Percentiles rank a stretch among this genome's conserved stretches.
phyloP scores from a whole-genome alignment of 2,113 vertebrate species.

The Charadrius vociferus region DNA sequence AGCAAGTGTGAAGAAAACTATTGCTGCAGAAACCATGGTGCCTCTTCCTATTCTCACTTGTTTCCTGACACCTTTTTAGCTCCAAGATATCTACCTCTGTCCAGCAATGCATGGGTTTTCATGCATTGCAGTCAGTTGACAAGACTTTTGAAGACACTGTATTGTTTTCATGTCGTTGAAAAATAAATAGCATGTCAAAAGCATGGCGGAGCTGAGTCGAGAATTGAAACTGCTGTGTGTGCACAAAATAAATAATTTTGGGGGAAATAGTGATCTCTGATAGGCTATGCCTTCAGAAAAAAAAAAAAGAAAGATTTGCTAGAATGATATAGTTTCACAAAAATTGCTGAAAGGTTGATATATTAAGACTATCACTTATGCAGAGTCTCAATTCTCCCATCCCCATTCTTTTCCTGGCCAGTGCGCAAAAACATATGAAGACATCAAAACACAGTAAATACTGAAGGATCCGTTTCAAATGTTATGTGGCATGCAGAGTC shows the following conservation, averaged over 20 bases:
- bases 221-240: not conserved
- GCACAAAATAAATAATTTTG: not conserved
- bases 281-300: not conserved
- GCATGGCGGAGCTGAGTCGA: not conserved
- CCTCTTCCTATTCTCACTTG: not conserved
- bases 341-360: not conserved
- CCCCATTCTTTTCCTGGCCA: not conserved
- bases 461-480: not conserved
- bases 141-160: not conserved
- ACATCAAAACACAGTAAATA: not conserved
- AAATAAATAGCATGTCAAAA: not conserved
- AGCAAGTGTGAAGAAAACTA: slow-evolving; percentile 35
- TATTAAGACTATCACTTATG: not conserved
- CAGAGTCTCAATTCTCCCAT: not conserved
- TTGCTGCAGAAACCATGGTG: slow-evolving; percentile 20
- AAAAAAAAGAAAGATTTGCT: not conserved
- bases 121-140: not conserved
- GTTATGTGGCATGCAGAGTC: not conserved
- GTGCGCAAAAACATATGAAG: not conserved
- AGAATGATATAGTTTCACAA: not conserved
- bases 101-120: not conserved
- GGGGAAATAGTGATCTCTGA: not conserved
- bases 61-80: not conserved
- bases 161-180: not conserved
- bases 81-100: not conserved